Base-by-base conservation (phyloP, 2,797 vertebrate genomes). In the Tamandua tetradactyla region DNA sequence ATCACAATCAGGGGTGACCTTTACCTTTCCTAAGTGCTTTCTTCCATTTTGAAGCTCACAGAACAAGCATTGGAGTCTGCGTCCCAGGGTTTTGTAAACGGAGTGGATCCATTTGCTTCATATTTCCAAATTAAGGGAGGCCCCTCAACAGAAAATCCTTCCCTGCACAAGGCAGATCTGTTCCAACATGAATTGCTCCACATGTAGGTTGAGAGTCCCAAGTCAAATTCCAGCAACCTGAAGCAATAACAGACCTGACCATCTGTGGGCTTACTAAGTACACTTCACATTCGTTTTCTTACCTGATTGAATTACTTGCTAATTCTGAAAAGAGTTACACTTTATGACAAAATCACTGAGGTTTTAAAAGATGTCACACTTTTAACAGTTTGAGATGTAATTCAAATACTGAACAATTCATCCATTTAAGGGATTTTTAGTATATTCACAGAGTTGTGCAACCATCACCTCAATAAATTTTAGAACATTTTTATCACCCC, bases 121-220 rank as follows among this genome's bases (percentile, higher is more conserved):
- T 7, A 13, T 2, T 25, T 55, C 49, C 30, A 49, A 47, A 78
- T 68, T 42, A 44, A 32, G 37, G n/a, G n/a, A 62, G 30, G 32
- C 0, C 8, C 30, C 69, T 78, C 10, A 18, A 32, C 49, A 40
- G 18, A n/a, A n/a, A n/a, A 3, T 1, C 32, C 9, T 12, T 12
- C 79, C 32, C 30, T 68, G 30, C 27, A 25, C 57, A 55, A 62
- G 57, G 52, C 40, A 1, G 15, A 30, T 25, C 71, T 57, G 1
- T 20, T 35, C 71, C 55, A 49, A 18, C 1, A 12, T 20, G 14
- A 42, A 14, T 9, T 12, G 0, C 9, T 52, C 78, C 4, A 0
- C 49, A 52, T 68, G 6, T 3, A n/a, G 13, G 17, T 59, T 27
- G 20, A 47, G 78, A 25, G 18, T 3, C 61, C 30, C 12, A 35